These are phyloP conservation scores for Idaea straminata DNA, from an alignment of 2,888 invertebrate genomes.

Conservation along the genomic window DNA sequence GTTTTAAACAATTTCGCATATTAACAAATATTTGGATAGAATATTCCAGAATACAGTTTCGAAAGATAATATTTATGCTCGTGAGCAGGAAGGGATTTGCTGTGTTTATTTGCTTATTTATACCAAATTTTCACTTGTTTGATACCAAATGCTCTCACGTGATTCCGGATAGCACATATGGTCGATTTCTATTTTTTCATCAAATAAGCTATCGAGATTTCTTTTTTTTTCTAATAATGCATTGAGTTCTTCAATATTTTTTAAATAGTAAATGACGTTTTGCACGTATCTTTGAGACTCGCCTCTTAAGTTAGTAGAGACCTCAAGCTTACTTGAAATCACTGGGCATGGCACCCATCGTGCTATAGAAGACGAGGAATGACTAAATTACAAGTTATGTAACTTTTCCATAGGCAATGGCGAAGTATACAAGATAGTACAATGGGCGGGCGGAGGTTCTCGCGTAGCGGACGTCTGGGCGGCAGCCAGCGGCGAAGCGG, in stretches of 20 bases:
- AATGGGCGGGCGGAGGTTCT: slow-evolving; percentile 80
- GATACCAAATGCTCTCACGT: neutral
- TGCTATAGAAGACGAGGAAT: too few relatives aligned
- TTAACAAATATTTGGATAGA: neutral
- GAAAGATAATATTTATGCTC: neutral
- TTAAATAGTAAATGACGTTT: too few relatives aligned
- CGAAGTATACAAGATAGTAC: slow-evolving; percentile 82
- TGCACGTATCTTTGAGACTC: too few relatives aligned
- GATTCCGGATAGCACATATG: too few relatives aligned
- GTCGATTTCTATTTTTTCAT: too few relatives aligned
- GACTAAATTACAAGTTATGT: neutral
- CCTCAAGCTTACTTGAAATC: too few relatives aligned
- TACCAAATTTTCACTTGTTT: neutral
- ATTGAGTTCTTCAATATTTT: too few relatives aligned
- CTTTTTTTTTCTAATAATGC: too few relatives aligned
- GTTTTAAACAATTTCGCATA: neutral
- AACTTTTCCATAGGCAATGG: slow-evolving; percentile 67
- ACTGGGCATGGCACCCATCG: too few relatives aligned
- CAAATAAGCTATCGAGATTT: too few relatives aligned
- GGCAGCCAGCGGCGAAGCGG: slow-evolving; percentile 78
- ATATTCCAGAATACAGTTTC: neutral
- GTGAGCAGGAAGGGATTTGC: neutral
- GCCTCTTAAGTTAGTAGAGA: too few relatives aligned
- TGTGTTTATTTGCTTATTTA: neutral
- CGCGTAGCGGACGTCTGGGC: slow-evolving; percentile 81